phyloP scores from a whole-genome alignment of 1,140 invertebrate species.

The Heterodera carotae region DNA sequence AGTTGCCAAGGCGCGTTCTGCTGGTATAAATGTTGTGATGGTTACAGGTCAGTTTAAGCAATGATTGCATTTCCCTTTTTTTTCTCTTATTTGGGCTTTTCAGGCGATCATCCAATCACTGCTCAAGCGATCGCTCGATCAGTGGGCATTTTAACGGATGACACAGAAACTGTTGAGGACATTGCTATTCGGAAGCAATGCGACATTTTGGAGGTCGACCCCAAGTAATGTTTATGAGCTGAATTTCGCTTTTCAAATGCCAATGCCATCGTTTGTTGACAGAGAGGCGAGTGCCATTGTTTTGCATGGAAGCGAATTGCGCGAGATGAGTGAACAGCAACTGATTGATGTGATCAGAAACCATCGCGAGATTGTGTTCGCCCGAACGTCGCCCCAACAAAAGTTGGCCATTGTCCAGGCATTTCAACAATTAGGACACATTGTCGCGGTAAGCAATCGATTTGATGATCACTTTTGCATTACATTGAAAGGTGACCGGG shows the following conservation, averaged over 20 bases:
- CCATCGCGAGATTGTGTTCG: conserved; percentile 97
- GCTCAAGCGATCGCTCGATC: conserved; percentile 99
- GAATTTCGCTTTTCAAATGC: conserved; percentile 8
- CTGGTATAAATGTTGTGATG: conserved; percentile 88
- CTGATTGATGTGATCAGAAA: conserved; percentile 89
- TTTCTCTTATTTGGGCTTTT: too few relatives aligned
- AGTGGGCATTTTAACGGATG: conserved; percentile 96
- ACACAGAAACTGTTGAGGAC: conserved; percentile 91
- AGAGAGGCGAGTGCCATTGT: conserved; percentile 85
- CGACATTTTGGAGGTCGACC: conserved; percentile 82
- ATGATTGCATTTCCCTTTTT: background rate
- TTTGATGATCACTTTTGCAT: background rate
- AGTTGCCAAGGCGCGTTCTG: conserved; percentile 94
- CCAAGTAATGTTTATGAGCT: conserved; percentile 63
- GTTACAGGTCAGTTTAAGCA: conserved; percentile 69
- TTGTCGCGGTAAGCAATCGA: conserved; percentile 76
- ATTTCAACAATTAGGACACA: conserved; percentile 89
- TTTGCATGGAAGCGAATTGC: conserved; percentile 88
- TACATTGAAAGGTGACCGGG: conserved; percentile 75
- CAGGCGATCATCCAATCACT: conserved; percentile 83
- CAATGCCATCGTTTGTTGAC: background rate
- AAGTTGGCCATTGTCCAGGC: conserved; percentile 99
- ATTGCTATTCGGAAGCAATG: conserved; percentile 89
- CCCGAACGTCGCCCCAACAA: conserved; percentile 96
- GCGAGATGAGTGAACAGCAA: conserved; percentile 84